Percentiles rank a stretch among this genome's conserved stretches.
Evolutionary conservation across 2,888 invertebrate species (phyloP).

Genomic region (Xanthostigma xanthostigma): DNA sequence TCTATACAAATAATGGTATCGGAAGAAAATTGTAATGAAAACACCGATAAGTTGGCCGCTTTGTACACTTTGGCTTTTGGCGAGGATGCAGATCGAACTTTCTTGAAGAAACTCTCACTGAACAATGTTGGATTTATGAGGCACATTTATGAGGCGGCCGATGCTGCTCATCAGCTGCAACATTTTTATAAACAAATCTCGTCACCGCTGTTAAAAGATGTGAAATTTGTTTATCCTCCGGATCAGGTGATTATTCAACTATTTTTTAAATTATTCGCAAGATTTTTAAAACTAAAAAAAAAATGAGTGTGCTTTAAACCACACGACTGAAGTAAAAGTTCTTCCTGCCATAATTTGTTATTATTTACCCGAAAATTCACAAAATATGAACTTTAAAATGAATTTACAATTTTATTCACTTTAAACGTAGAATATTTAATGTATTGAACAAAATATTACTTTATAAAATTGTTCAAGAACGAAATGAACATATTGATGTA

Average conservation of each 20-base stretch:
- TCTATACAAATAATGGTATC: background rate
- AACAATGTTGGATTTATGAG: constrained; percentile 29
- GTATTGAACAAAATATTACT: too few relatives aligned
- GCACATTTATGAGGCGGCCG: constrained; percentile 29
- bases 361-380: too few relatives aligned
- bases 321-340: too few relatives aligned
- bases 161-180: constrained; percentile 27
- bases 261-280: background rate
- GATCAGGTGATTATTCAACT: constrained; percentile 15
- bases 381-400: too few relatives aligned
- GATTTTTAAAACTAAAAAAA: too few relatives aligned
- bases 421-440: too few relatives aligned
- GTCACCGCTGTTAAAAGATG: constrained; percentile 28
- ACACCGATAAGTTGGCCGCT: constrained; percentile 10
- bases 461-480: too few relatives aligned
- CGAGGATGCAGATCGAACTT: constrained; percentile 26
- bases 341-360: too few relatives aligned
- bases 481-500: too few relatives aligned
- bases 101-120: constrained; percentile 27
- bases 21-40: background rate
- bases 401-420: too few relatives aligned
- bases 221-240: constrained; percentile 25
- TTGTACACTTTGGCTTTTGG: constrained; percentile 33
- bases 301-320: too few relatives aligned
- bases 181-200: constrained; percentile 29